Evolutionary conservation across 2,888 invertebrate species (phyloP), one percentile per base, ranked within the genome.

Genomic region (Herminia tarsipennalis): DNA sequence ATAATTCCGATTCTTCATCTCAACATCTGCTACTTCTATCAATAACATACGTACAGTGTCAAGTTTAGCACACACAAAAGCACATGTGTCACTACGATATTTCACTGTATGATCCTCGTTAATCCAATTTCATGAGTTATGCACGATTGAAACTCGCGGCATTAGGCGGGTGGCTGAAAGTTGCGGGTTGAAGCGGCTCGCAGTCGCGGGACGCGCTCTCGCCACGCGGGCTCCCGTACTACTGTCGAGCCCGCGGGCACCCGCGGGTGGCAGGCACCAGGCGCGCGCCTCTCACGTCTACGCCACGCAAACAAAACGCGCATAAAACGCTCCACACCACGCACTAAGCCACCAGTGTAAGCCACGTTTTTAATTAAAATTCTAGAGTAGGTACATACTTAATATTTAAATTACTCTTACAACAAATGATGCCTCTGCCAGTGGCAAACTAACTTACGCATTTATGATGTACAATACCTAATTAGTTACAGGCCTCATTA

Each of bases 201-300:
- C 52, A 30, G 25, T 34, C 39, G 27, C 62, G 51, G 54, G 66
- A 77, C 87, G 85, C 81, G 86, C 76, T 72, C 42, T 75, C 86
- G 66, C 75, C 71, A 50, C 79, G 87, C 83, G 74, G 73, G 81
- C 78, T 76, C 64, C 61, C 67, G 67, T 73, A 73, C 76, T 85
- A 89, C 90, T 90, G 89, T 40, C 46, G 46, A n/a, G 36, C 73
- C 77, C 70, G 71, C 57, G 67, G 22, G 45, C 34, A 27, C 34
- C 27, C 34, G 33, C 67, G 69, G 56, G 29, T 20, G 18, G 25
- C 40, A 36, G 63, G 58, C 65, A 58, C 64, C 70, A 67, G 71
- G 66, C 74, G 45, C 59, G 43, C 61, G 40, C 59, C 56, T 65
- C 66, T 69, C 64, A 67, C 76, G 73, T 76, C 70, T 27, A 29